Evolutionary conservation across 2,113 vertebrate genomes (phyloP).

Genomic region (Hemichromis elongatus): DNA sequence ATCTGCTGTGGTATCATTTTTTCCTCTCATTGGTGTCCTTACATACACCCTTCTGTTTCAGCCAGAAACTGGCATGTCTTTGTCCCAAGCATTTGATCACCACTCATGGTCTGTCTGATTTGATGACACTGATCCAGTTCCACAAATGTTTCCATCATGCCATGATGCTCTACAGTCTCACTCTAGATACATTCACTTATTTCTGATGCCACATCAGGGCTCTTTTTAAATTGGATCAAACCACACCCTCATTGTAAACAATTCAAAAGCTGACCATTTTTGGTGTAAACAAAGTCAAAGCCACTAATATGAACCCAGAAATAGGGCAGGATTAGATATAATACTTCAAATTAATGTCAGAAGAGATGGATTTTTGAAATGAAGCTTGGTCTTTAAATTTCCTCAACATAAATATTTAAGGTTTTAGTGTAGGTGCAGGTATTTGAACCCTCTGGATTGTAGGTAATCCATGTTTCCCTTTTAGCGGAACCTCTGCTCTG

Average conservation of each 20-base stretch:
- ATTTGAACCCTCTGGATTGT: not conserved
- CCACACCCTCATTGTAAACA: not conserved
- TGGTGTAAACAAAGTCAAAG: not conserved
- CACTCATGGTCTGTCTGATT: not conserved
- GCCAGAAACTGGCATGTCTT: not conserved
- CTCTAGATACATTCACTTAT: not conserved
- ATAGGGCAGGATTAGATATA: not conserved
- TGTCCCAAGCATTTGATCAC: not conserved
- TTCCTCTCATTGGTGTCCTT: not conserved
- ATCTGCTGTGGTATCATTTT: not conserved
- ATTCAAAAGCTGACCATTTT: not conserved
- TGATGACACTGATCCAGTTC: not conserved
- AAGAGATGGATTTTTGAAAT: not conserved
- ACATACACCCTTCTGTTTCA: not conserved
- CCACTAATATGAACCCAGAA: not conserved
- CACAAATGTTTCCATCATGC: not conserved
- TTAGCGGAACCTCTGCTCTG: not conserved
- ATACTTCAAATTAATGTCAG: not conserved
- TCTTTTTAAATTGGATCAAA: not conserved
- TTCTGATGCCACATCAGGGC: not conserved
- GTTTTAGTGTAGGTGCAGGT: not conserved
- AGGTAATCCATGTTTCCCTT: not conserved
- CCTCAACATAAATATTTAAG: not conserved
- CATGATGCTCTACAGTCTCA: not conserved
- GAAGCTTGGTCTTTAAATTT: not conserved